Evolutionary conservation across 1,140 invertebrate species (phyloP).

Genomic region (Luehdorfia chinensis): DNA sequence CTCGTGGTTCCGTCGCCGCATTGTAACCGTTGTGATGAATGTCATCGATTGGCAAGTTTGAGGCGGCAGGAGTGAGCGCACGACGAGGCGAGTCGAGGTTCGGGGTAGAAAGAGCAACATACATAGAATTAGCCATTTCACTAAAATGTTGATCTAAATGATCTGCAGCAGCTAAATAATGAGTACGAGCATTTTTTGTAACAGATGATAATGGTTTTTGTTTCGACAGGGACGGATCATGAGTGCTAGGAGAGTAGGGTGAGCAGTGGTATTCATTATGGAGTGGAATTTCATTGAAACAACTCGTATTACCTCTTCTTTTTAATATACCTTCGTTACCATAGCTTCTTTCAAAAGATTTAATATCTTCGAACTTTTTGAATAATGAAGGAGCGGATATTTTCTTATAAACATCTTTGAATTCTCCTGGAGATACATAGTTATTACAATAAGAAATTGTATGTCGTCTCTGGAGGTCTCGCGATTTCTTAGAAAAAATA

Average conservation of each 20-base stretch:
- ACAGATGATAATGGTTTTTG: conserved; percentile 47
- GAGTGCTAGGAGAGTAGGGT: conserved; percentile 38
- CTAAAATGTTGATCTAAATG: conserved; percentile 55
- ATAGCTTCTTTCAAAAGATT: conserved; percentile 13
- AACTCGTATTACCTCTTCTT: conserved; percentile 35
- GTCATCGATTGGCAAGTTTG: conserved; percentile 49
- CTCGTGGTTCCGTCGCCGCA: conserved; percentile 18
- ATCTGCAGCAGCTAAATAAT: conserved; percentile 43
- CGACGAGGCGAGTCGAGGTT: conserved; percentile 61
- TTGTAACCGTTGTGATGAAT: conserved; percentile 38
- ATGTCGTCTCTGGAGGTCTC: conserved; percentile 28
- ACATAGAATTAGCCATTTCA: conserved; percentile 70
- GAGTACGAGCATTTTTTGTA: conserved; percentile 59
- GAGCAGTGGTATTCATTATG: conserved; percentile 52
- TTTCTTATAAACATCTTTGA: conserved; percentile 34
- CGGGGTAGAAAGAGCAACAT: conserved; percentile 69
- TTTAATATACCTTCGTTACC: no score
- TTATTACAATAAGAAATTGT: conserved; percentile 26
- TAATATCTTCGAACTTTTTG: conserved; percentile 20
- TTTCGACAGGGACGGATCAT: conserved; percentile 35
- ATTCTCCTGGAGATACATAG: conserved; percentile 30
- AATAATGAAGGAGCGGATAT: conserved; percentile 20
- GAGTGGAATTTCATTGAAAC: conserved; percentile 49
- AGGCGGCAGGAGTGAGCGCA: conserved; percentile 54
- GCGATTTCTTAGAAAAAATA: conserved; percentile 1